Conservation (phyloP, 92 coral and sea anemone genomes). For the Desmophyllum pertusum region DNA sequence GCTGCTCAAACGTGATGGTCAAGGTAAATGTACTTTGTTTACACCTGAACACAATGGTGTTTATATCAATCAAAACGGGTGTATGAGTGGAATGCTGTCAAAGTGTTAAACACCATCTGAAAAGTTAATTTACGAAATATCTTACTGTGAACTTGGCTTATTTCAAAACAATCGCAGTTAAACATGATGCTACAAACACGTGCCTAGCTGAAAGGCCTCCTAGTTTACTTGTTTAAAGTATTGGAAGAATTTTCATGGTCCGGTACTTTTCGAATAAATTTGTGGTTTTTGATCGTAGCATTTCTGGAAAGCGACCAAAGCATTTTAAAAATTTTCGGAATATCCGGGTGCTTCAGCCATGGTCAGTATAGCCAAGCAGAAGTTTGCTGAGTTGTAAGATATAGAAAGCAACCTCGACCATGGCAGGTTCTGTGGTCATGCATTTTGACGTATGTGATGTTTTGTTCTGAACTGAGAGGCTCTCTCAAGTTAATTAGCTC, state of each 20-base stretch:
- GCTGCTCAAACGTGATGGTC: slow-evolving; percentile 19
- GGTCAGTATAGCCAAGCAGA: not conserved
- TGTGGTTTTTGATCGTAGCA: not conserved
- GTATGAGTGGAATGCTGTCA: slow-evolving; percentile 25
- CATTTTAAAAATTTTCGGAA: not conserved
- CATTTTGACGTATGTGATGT: not conserved
- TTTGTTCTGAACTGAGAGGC: not conserved
- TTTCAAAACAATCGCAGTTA: slow-evolving; percentile 1
- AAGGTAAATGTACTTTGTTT: slow-evolving; percentile 8
- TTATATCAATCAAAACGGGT: slow-evolving; percentile 1
- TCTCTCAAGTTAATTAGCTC: not conserved
- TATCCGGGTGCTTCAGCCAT: not conserved
- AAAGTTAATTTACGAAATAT: not conserved
- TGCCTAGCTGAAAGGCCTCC: not conserved
- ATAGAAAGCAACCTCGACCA: not conserved
- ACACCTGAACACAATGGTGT: not conserved
- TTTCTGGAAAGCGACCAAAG: not conserved
- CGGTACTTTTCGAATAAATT: not conserved
- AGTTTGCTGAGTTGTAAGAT: not conserved
- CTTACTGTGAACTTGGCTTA: not conserved
- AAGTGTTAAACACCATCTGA: slow-evolving; percentile 6
- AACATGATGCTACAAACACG: slow-evolving; percentile 4
- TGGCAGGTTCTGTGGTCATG: not conserved
- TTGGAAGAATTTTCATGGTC: not conserved
- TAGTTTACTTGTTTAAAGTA: not conserved